These are phyloP conservation scores for Ectobius pallidus DNA, from an alignment of 2,888 invertebrate genomes.

Conservation along the genomic window DNA sequence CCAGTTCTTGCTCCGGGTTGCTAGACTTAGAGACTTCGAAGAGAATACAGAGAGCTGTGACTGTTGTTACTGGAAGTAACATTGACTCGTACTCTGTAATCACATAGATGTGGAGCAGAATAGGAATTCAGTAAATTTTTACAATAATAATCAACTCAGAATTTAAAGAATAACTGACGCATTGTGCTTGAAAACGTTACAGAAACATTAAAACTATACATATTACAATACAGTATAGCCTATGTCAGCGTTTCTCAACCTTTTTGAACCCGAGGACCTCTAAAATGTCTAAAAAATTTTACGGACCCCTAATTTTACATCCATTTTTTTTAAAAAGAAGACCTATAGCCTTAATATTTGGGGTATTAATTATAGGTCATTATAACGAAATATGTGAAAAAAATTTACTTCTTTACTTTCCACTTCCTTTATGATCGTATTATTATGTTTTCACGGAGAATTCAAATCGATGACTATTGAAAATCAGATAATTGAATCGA, in stretches of 20 bases:
- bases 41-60: slow-evolving; percentile 19
- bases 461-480: too few species aligned
- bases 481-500: too few species aligned
- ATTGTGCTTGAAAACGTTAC: not conserved
- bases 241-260: too few species aligned
- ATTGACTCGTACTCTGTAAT: not conserved
- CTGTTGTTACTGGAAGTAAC: slow-evolving; percentile 12
- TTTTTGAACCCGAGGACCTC: too few species aligned
- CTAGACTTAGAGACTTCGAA: slow-evolving; percentile 15
- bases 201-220: not conserved
- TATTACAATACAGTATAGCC: not conserved
- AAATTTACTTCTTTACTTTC: too few species aligned
- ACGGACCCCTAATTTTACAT: too few species aligned
- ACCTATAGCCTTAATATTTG: too few species aligned
- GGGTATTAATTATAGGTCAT: too few species aligned
- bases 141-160: not conserved
- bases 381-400: too few species aligned
- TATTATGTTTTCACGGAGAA: too few species aligned
- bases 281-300: too few species aligned
- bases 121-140: not conserved
- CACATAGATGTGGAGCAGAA: not conserved
- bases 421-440: too few species aligned
- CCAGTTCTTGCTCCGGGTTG: slow-evolving; percentile 45
- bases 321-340: not conserved
- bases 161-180: not conserved